These are phyloP conservation scores for Rotaria sp. DNA, from an alignment of 2,888 invertebrate species.

Conservation along the genomic window DNA sequence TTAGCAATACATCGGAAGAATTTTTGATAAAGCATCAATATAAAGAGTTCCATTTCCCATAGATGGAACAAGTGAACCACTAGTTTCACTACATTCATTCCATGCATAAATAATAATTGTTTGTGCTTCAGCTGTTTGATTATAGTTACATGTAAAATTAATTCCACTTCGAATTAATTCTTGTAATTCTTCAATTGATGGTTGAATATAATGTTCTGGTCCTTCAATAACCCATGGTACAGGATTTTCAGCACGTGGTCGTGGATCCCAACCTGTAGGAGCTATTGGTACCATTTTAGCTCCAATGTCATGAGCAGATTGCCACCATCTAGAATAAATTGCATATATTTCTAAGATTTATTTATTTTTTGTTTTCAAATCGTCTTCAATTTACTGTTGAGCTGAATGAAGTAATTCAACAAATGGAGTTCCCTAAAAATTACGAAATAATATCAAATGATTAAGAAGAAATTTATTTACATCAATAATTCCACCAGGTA, in stretches of 20 bases:
- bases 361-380: no score
- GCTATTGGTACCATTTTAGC: not conserved
- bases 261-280: slow-evolving; percentile 3
- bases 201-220: not conserved
- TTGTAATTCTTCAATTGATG: not conserved
- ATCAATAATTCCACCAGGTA: not conserved
- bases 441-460: no score
- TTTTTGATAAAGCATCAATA: not conserved
- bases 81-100: not conserved
- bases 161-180: not conserved
- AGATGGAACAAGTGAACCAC: not conserved
- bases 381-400: not conserved
- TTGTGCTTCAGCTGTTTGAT: not conserved
- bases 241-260: not conserved
- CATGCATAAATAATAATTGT: not conserved
- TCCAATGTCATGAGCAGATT: not conserved
- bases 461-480: not conserved
- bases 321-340: not conserved
- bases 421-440: not conserved
- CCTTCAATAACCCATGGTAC: not conserved
- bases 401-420: slow-evolving; percentile 10
- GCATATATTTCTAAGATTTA: not conserved
- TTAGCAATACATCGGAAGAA: slow-evolving; percentile 1
- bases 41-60: not conserved
- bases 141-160: not conserved